Base-by-base conservation (phyloP, 2,888 invertebrate genomes). In the Malacosoma neustria region DNA sequence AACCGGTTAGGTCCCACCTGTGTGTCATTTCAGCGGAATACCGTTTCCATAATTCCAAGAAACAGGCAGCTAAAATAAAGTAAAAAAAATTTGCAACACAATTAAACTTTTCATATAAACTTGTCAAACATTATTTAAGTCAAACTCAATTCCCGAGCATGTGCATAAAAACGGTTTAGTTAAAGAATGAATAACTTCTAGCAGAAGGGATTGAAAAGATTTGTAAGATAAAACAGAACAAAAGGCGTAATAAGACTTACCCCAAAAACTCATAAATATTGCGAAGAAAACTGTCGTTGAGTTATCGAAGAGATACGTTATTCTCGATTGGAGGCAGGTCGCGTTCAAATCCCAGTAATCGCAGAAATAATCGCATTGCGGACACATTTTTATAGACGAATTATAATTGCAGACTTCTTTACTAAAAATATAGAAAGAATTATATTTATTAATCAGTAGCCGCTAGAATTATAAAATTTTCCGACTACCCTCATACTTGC, bases 231-330 rank as follows among this genome's bases (percentile, higher is more conserved):
- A n/a, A n/a, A n/a, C n/a, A n/a, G n/a, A n/a, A n/a, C n/a, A n/a
- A n/a, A n/a, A n/a, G n/a, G n/a, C n/a, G n/a, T n/a, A n/a, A n/a
- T n/a, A n/a, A n/a, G n/a, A 45, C 46, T 39, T 29, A 93, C 92
- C 92, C 98, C 98, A 98, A 60, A 98, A 91, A 30, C 96, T 95
- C 97, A 99, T 98, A 61, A 98, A 94, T 36, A 95, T 90, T 4
- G 98, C 94, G 72, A 98, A 98, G 73, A 95, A 92, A n/a, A 98
- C 94, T 0, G 98, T 98, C 6, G 95, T 93, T 1, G 93, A 90
- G 84, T 99, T 98, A 72, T 99, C 98, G 67, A 98, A 96, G 32
- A 98, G 88, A 65, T 97, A 96, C 0, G 96, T 94, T 40, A 95
- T 89, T 54, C 92, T 88, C 1, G 96, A 91, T 71, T 96, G 96